Percentiles rank a stretch among this genome's conserved stretches.
Evolutionary conservation across 2,113 vertebrate genomes (phyloP).

Genomic region (Forbesichthys papilliferus): DNA sequence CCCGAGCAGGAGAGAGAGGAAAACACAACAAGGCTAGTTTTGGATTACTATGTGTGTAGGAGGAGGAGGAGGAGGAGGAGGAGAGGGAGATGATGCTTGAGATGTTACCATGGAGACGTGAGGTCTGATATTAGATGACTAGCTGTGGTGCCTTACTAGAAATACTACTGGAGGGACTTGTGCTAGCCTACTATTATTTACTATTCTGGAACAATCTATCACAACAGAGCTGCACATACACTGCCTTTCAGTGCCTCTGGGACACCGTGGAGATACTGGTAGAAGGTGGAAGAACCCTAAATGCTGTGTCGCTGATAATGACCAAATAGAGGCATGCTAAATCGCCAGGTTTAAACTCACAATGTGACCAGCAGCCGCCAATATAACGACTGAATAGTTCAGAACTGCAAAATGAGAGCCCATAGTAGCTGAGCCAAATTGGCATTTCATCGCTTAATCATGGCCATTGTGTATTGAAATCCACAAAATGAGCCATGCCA

Average conservation of each 20-base stretch:
- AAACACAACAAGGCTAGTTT: conserved; percentile 50
- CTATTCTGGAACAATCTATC: too few species aligned
- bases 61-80: conserved; percentile 35
- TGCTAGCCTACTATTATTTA: too few species aligned
- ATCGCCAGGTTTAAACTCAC: not conserved
- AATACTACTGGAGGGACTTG: not conserved
- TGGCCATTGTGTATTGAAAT: conserved; percentile 54
- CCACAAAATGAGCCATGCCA: conserved; percentile 38
- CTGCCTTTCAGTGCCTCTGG: not conserved
- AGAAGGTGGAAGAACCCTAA: not conserved
- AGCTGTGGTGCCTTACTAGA: conserved; percentile 9
- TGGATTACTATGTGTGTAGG: conserved; percentile 27
- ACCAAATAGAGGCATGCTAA: not conserved
- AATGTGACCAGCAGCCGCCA: not conserved
- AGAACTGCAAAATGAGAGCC: conserved; percentile 12
- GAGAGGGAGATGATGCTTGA: conserved; percentile 21
- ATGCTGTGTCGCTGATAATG: not conserved
- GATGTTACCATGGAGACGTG: conserved; percentile 32
- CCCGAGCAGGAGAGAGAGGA: conserved; percentile 13
- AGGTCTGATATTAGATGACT: conserved; percentile 30
- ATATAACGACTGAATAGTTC: not conserved
- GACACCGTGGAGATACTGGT: not conserved
- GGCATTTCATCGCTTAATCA: conserved; percentile 38
- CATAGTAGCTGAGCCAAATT: conserved; percentile 38
- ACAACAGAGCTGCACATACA: too few species aligned